These are phyloP conservation scores for Anticlea derivata DNA, from an alignment of 2,888 invertebrate species.

Conservation along the genomic window DNA sequence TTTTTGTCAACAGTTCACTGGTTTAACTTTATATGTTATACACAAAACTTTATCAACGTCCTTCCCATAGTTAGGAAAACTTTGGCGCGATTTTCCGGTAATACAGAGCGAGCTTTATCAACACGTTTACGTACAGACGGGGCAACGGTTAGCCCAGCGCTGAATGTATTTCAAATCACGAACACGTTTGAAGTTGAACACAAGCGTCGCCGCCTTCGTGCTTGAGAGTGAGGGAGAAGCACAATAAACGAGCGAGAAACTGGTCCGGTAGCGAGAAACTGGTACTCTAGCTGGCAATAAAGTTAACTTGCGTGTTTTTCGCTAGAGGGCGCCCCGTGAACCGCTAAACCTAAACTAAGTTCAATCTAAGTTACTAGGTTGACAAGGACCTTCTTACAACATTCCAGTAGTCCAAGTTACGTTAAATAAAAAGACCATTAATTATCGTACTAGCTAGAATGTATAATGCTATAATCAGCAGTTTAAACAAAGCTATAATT, in stretches of 20 bases:
- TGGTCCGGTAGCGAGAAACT: slow-evolving; percentile 26
- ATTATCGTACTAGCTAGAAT: too few relatives aligned
- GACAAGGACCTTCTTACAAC: background rate
- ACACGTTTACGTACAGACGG: slow-evolving; percentile 59
- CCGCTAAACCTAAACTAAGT: slow-evolving; percentile 1
- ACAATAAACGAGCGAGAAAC: slow-evolving; percentile 32
- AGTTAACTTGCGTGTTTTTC: slow-evolving; percentile 52
- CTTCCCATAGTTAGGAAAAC: slow-evolving; percentile 60
- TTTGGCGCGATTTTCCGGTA: slow-evolving; percentile 63
- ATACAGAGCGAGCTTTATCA: slow-evolving; percentile 38
- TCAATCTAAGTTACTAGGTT: slow-evolving; percentile 8
- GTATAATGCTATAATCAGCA: too few relatives aligned
- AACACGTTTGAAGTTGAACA: slow-evolving; percentile 41
- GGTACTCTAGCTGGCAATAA: slow-evolving; percentile 29
- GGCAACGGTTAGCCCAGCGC: slow-evolving; percentile 68
- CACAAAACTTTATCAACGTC: slow-evolving; percentile 55
- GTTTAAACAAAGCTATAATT: too few relatives aligned
- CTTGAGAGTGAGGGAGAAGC: slow-evolving; percentile 52
- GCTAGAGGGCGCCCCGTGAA: slow-evolving; percentile 53
- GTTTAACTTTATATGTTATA: slow-evolving; percentile 46
- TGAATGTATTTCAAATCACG: slow-evolving; percentile 60
- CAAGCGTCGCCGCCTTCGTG: slow-evolving; percentile 12
- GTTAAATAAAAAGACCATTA: too few relatives aligned
- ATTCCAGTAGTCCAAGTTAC: too few relatives aligned
- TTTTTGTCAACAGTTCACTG: slow-evolving; percentile 47